Percentiles rank a stretch among this genome's conserved stretches.
Conservation (phyloP, 2,113 vertebrate species). For the Chloebia gouldiae region DNA sequence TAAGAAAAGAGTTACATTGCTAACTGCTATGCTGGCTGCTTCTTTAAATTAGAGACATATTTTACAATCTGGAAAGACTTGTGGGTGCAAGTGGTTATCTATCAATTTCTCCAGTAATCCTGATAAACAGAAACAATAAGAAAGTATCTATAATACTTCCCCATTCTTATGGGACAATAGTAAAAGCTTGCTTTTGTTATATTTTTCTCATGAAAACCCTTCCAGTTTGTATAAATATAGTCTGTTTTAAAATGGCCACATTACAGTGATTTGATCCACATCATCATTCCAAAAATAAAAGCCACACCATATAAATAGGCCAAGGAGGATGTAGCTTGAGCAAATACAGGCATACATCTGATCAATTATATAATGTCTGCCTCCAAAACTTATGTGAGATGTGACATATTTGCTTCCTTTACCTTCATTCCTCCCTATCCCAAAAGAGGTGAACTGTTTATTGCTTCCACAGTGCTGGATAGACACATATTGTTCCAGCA, state of each 20-base stretch:
- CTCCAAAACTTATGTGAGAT: neutral
- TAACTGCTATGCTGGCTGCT: neutral
- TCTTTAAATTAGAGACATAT: neutral
- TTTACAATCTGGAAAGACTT: neutral
- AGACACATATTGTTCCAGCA: neutral
- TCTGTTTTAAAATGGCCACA: neutral
- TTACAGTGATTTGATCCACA: neutral
- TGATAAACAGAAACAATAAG: neutral
- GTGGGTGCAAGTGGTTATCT: neutral
- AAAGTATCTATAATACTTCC: neutral
- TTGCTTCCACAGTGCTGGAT: neutral
- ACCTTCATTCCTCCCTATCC: neutral
- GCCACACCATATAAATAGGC: neutral
- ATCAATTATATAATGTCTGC: neutral
- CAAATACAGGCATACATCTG: neutral
- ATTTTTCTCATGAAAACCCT: neutral
- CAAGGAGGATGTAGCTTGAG: neutral
- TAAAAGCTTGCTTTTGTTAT: neutral
- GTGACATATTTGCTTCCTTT: neutral
- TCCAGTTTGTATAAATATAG: neutral
- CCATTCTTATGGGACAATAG: neutral
- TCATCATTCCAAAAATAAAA: neutral
- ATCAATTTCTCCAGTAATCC: neutral
- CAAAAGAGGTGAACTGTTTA: neutral
- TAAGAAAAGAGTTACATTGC: neutral